These are phyloP conservation scores for Saccopteryx leptura DNA, from an alignment of 2,113 vertebrate species.

Conservation along the genomic window DNA sequence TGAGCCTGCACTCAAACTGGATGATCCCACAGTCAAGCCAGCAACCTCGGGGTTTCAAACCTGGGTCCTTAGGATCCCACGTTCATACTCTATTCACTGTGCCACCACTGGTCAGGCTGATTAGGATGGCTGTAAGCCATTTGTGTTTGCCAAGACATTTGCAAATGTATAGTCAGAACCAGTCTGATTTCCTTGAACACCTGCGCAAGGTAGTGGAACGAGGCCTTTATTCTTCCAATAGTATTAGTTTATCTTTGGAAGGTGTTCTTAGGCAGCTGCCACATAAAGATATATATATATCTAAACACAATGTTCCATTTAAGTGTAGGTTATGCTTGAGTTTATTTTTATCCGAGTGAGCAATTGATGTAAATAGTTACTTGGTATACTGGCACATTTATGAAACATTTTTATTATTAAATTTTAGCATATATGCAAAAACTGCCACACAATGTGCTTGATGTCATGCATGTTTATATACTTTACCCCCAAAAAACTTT, in stretches of 20 bases:
- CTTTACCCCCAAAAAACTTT: neutral
- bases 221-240: neutral
- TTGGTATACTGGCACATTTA: neutral
- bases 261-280: neutral
- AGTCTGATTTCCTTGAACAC: neutral
- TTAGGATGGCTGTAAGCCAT: neutral
- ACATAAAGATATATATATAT: neutral
- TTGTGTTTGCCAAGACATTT: neutral
- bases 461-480: neutral
- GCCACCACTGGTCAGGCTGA: too few relatives aligned
- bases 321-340: neutral
- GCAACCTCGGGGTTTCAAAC: too few relatives aligned
- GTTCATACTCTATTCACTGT: too few relatives aligned
- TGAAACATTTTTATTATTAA: slow-evolving; percentile 52
- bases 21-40: too few relatives aligned
- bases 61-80: too few relatives aligned
- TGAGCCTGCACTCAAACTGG: too few relatives aligned
- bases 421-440: slow-evolving; percentile 17
- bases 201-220: neutral
- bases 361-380: neutral
- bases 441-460: neutral
- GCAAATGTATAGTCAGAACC: neutral
- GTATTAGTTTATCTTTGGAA: neutral
- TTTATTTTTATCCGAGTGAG: slow-evolving; percentile 29
- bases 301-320: neutral